Evolutionary conservation across 2,113 vertebrate genomes (phyloP).

Genomic region (Mystacornis crossleyi): DNA sequence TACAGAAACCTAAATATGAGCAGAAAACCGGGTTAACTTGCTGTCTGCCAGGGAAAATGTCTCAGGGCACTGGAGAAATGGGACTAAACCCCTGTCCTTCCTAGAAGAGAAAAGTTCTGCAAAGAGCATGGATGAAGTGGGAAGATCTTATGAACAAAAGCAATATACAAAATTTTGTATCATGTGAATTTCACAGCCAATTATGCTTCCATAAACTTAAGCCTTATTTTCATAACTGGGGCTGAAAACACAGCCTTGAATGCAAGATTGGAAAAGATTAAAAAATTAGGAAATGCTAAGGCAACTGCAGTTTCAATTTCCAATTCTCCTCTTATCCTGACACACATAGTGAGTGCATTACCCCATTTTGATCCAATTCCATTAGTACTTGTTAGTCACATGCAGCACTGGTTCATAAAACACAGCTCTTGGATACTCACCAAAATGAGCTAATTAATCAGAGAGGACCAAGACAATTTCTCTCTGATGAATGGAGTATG

Average conservation of each 20-base stretch:
- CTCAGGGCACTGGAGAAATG: not conserved
- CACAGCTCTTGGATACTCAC: not conserved
- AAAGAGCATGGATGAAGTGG: not conserved
- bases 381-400: not conserved
- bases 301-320: not conserved
- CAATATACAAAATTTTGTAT: not conserved
- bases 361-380: constrained; percentile 16
- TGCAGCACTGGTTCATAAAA: constrained; percentile 7
- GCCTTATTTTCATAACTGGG: not conserved
- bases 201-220: not conserved
- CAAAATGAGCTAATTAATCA: constrained; percentile 46
- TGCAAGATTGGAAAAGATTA: not conserved
- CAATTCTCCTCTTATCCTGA: not conserved
- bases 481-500: not conserved
- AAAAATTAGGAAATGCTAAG: not conserved
- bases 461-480: not conserved
- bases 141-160: not conserved
- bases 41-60: not conserved
- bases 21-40: not conserved
- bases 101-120: not conserved
- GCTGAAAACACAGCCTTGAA: not conserved
- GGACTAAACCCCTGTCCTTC: not conserved
- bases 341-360: constrained; percentile 4
- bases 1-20: not conserved
- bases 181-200: not conserved